phyloP scores from a whole-genome alignment of 2,113 vertebrate species.

The Callipepla californica region DNA sequence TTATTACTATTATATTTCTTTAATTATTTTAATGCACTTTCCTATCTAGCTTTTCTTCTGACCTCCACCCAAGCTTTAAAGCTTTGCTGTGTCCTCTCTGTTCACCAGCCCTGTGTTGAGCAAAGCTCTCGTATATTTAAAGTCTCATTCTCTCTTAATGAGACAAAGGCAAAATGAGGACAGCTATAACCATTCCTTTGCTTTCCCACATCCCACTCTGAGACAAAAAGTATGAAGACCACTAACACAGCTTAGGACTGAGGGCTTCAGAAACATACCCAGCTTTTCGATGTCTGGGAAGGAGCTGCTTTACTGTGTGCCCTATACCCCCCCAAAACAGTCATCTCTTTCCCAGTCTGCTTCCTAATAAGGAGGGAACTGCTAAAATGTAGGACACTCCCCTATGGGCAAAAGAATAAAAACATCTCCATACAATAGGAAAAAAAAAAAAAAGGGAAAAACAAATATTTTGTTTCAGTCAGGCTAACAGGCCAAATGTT shows the following conservation, averaged over 20 bases:
- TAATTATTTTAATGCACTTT: background rate
- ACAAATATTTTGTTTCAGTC: background rate
- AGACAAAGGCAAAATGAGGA: background rate
- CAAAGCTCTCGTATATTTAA: background rate
- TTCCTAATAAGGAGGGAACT: background rate
- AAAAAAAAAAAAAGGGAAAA: background rate
- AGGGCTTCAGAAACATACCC: background rate
- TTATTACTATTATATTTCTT: too few relatives aligned
- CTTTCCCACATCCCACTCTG: background rate
- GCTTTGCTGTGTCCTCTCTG: background rate
- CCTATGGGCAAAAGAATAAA: background rate
- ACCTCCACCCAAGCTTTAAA: background rate
- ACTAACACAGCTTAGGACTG: background rate
- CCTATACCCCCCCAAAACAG: background rate
- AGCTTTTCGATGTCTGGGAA: background rate
- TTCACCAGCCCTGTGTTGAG: accelerated
- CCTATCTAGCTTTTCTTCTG: background rate
- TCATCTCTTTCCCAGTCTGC: background rate
- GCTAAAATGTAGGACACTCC: background rate
- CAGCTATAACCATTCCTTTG: background rate
- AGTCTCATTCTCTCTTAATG: background rate
- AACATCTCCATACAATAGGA: background rate
- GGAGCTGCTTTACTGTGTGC: background rate
- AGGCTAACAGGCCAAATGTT: background rate
- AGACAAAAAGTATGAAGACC: background rate